Evolutionary conservation across 2,113 vertebrate genomes (phyloP).

Genomic region (Formicarius rufipectus): DNA sequence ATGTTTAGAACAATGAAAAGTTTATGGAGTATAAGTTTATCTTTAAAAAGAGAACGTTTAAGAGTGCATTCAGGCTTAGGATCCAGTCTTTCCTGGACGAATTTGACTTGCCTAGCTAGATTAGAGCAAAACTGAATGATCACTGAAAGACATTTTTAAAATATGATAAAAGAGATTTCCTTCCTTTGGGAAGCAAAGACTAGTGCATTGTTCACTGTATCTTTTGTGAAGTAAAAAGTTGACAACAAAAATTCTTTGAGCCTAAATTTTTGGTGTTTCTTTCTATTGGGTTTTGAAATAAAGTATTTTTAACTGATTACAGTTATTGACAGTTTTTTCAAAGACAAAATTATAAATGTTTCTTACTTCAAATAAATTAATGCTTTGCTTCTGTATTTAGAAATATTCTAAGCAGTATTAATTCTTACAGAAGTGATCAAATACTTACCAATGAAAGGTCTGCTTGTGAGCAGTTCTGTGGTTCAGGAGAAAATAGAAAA

Average conservation of each 20-base stretch:
- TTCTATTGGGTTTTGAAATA: background rate
- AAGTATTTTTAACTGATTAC: background rate
- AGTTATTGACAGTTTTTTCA: background rate
- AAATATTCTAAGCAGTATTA: background rate
- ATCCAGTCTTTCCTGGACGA: slow-evolving; percentile 45
- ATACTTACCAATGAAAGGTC: background rate
- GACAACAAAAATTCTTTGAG: background rate
- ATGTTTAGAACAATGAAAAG: slow-evolving; percentile 71
- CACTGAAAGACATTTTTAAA: slow-evolving; percentile 5
- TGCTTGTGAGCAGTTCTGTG: background rate
- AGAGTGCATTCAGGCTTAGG: slow-evolving; percentile 39
- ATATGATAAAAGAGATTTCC: background rate
- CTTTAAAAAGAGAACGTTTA: slow-evolving; percentile 58
- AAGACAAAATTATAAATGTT: background rate
- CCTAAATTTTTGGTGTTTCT: background rate
- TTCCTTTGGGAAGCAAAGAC: background rate
- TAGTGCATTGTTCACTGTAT: background rate
- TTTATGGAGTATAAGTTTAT: slow-evolving; percentile 72
- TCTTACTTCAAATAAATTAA: background rate
- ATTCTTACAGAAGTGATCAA: background rate
- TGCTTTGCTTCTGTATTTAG: background rate
- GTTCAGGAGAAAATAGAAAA: background rate
- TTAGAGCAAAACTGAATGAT: slow-evolving; percentile 21
- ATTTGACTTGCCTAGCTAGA: background rate
- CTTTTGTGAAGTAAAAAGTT: background rate